Evolutionary conservation across 1,140 invertebrate genomes (phyloP).

Genomic region (Musca domestica): DNA sequence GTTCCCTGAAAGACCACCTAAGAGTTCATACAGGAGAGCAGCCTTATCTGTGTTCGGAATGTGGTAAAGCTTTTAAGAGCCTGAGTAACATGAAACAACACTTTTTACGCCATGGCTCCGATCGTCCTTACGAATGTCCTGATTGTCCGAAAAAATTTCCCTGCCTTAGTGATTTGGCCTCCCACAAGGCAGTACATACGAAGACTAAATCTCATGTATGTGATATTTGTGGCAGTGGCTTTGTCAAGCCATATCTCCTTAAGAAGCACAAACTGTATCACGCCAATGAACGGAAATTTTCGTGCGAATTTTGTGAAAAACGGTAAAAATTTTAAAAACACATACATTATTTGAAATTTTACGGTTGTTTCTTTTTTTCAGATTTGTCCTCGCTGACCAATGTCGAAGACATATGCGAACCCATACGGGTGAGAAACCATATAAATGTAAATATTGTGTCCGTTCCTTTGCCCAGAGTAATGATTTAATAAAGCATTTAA

Average conservation of each 20-base stretch:
- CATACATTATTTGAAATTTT: too few species aligned
- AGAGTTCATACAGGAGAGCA: conserved; percentile 65
- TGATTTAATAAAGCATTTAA: conserved; percentile 56
- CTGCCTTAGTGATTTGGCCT: conserved; percentile 61
- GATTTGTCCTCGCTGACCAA: conserved; percentile 60
- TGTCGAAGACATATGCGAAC: conserved; percentile 63
- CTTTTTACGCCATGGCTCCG: conserved; percentile 59
- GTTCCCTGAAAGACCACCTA: conserved; percentile 59
- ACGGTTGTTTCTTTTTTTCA: too few species aligned
- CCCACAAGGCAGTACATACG: conserved; percentile 59
- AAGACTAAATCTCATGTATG: conserved; percentile 65
- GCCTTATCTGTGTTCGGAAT: conserved; percentile 64
- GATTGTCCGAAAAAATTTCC: conserved; percentile 61
- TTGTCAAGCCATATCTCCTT: conserved; percentile 67
- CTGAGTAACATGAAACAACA: conserved; percentile 61
- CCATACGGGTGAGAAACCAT: conserved; percentile 74
- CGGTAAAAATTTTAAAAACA: too few species aligned
- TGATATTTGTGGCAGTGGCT: conserved; percentile 66
- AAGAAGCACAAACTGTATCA: conserved; percentile 62
- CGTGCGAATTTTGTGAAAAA: conserved; percentile 48
- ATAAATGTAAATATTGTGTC: conserved; percentile 60
- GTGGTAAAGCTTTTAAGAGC: conserved; percentile 65
- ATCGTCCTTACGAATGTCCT: conserved; percentile 60
- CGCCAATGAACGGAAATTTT: conserved; percentile 62
- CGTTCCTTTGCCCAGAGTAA: conserved; percentile 59